Percentiles rank a stretch among this genome's conserved stretches.
phyloP scores from a whole-genome alignment of 2,113 vertebrate genomes.

The Sinocyclocheilus grahami region DNA sequence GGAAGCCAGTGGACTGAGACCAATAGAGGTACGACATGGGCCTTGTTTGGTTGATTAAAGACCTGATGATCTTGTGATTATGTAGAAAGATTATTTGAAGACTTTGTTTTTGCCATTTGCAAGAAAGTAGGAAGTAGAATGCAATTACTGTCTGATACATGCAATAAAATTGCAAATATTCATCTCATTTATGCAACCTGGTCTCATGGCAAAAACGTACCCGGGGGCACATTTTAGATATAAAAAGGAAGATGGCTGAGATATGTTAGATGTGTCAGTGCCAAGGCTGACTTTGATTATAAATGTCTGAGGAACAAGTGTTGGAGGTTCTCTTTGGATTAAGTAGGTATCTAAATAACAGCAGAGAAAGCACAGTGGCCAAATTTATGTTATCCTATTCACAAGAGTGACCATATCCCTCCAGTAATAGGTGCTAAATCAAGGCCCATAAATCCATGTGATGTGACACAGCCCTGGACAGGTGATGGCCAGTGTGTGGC shows the following conservation, averaged over 20 bases:
- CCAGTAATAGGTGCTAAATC: neutral
- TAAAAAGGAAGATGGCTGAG: neutral
- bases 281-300: slow-evolving; percentile 48
- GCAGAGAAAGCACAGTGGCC: neutral
- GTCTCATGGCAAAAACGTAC: too few relatives aligned
- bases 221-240: neutral
- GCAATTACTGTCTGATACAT: neutral
- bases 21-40: neutral
- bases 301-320: slow-evolving; percentile 38
- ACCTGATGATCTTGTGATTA: neutral
- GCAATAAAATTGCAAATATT: too few relatives aligned
- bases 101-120: neutral
- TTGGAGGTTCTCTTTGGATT: slow-evolving; percentile 36
- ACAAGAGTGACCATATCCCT: neutral
- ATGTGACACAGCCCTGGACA: slow-evolving; percentile 11
- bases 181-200: neutral
- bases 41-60: neutral
- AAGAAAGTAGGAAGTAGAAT: neutral
- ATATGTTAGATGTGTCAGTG: neutral
- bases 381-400: slow-evolving; percentile 17
- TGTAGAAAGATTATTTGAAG: neutral
- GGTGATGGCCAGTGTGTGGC: slow-evolving; percentile 22
- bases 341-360: slow-evolving; percentile 47
- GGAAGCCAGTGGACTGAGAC: neutral
- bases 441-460: slow-evolving; percentile 29